Conservation (phyloP, 2,888 invertebrate species). For the Ormia ochracea region DNA sequence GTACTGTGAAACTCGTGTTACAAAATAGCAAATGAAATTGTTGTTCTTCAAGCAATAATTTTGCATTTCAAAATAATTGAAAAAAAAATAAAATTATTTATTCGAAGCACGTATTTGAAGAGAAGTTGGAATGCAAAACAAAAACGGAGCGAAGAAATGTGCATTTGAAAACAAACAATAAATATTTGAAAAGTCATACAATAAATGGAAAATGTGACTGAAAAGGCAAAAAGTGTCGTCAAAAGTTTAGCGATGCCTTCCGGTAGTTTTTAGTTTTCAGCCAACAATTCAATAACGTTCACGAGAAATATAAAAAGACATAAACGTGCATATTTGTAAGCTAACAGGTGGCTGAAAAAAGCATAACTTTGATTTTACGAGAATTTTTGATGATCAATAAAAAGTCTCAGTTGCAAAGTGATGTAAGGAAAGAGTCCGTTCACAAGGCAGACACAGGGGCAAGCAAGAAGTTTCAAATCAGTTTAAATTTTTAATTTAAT, state of each 20-base stretch:
- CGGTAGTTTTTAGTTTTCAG: conserved; percentile 45
- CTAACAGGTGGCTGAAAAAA: neutral
- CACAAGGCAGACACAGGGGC: conserved; percentile 6
- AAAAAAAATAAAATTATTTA: conserved; percentile 19
- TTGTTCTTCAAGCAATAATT: neutral
- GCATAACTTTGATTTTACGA: neutral
- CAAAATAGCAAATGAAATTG: neutral
- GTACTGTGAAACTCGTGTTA: no score
- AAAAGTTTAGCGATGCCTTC: conserved; percentile 33
- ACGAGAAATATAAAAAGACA: neutral
- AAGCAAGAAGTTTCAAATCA: conserved; percentile 13
- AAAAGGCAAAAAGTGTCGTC: conserved; percentile 56
- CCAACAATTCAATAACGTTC: conserved; percentile 23
- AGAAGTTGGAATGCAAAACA: conserved; percentile 41
- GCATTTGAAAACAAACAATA: conserved; percentile 1
- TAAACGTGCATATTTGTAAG: no score
- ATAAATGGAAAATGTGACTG: conserved; percentile 34
- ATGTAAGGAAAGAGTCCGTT: conserved; percentile 29
- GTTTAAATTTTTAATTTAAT: conserved; percentile 24
- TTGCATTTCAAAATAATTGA: conserved; percentile 28
- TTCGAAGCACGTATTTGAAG: conserved; percentile 51
- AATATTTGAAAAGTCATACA: neutral
- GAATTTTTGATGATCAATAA: neutral
- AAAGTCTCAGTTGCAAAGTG: neutral
- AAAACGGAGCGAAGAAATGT: conserved; percentile 1